Percentiles rank a stretch among this genome's conserved stretches.
phyloP scores from a whole-genome alignment of 2,888 invertebrate species.

The Scrobipalpa costella region DNA sequence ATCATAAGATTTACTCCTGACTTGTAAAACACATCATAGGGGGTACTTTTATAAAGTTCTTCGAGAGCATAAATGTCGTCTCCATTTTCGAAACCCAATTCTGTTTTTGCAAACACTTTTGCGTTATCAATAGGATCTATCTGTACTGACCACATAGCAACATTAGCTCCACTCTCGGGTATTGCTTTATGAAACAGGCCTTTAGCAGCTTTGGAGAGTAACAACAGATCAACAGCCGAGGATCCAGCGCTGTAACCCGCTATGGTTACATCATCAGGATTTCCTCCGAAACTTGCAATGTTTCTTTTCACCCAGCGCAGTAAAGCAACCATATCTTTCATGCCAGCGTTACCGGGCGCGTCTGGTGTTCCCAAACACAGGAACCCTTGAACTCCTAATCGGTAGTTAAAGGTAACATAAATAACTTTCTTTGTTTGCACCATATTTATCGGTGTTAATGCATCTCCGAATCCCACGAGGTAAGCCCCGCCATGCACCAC shows the following conservation, averaged over 20 bases:
- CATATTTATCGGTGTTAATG: slow-evolving; percentile 32
- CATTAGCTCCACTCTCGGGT: slow-evolving; percentile 50
- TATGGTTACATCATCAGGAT: slow-evolving; percentile 53
- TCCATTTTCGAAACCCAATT: slow-evolving; percentile 40
- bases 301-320: slow-evolving; percentile 55
- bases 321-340: slow-evolving; percentile 52
- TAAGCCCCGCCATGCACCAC: slow-evolving; percentile 47
- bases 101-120: slow-evolving; percentile 39
- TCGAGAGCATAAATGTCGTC: slow-evolving; percentile 48
- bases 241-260: slow-evolving; percentile 52
- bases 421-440: slow-evolving; percentile 39
- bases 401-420: slow-evolving; percentile 44
- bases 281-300: slow-evolving; percentile 53
- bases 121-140: slow-evolving; percentile 48
- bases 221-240: slow-evolving; percentile 47
- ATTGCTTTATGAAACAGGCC: slow-evolving; percentile 52
- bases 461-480: slow-evolving; percentile 38
- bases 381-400: slow-evolving; percentile 44
- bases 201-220: slow-evolving; percentile 44
- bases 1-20: slow-evolving; percentile 31
- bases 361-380: slow-evolving; percentile 47
- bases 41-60: slow-evolving; percentile 47
- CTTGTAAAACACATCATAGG: slow-evolving; percentile 43
- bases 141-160: slow-evolving; percentile 45
- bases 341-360: slow-evolving; percentile 52